phyloP scores from a whole-genome alignment of 1,140 invertebrate genomes.

The Delia radicum region DNA sequence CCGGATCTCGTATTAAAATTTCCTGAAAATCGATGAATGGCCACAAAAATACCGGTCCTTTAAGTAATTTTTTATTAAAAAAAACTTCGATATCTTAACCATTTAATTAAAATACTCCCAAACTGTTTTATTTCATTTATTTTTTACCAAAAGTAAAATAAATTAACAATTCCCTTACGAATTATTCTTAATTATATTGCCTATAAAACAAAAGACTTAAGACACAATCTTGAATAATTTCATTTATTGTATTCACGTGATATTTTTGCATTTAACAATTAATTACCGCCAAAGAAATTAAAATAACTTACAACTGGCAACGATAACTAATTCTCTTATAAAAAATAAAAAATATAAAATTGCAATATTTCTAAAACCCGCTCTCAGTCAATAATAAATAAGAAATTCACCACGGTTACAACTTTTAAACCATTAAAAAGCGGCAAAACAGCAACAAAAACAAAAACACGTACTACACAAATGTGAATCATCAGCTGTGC shows the following conservation, averaged over 20 bases:
- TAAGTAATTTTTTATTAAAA: too few species aligned
- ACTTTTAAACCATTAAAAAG: background rate
- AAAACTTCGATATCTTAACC: too few species aligned
- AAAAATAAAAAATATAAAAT: background rate
- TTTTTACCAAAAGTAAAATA: too few species aligned
- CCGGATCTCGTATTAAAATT: too few species aligned
- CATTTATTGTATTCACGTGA: background rate
- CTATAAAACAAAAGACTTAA: background rate
- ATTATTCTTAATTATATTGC: too few species aligned
- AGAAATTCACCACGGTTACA: background rate
- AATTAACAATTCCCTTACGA: too few species aligned
- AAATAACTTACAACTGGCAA: background rate
- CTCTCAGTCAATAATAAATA: too few species aligned
- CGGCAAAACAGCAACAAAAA: background rate
- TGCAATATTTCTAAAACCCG: background rate
- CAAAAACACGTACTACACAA: background rate
- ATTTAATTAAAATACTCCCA: too few species aligned
- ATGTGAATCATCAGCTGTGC: slow-evolving; percentile 15
- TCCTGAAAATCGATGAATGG: too few species aligned
- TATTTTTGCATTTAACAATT: background rate
- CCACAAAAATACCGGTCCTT: too few species aligned
- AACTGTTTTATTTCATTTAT: too few species aligned
- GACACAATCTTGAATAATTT: background rate
- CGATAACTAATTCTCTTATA: background rate
- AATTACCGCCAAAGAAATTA: background rate